These are phyloP conservation scores for Typhlichthys eigenmanni DNA, from an alignment of 2,797 vertebrate species.

Conservation along the genomic window DNA sequence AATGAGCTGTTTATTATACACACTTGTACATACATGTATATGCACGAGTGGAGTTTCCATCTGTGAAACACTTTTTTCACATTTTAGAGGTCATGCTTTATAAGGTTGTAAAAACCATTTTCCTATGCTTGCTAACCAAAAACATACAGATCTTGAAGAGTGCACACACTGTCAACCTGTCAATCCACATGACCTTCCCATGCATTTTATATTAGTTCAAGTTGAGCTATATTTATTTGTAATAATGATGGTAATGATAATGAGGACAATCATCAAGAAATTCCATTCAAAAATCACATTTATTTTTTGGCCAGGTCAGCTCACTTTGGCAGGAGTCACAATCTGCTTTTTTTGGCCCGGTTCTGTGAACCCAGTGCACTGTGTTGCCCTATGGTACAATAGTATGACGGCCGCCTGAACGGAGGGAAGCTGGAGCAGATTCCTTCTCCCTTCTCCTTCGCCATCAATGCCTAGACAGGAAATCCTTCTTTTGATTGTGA, in stretches of 20 bases:
- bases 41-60: too few species aligned
- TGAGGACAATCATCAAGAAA: constrained; percentile 36
- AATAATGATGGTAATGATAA: too few species aligned
- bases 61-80: too few species aligned
- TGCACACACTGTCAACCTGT: constrained; percentile 18
- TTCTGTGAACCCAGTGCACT: constrained; percentile 56
- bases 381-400: constrained; percentile 33
- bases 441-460: constrained; percentile 44
- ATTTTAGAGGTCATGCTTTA: too few species aligned
- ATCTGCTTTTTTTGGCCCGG: constrained; percentile 35
- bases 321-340: constrained; percentile 34
- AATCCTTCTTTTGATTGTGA: constrained; percentile 78
- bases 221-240: background rate
- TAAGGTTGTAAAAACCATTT: too few species aligned
- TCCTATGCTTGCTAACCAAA: too few species aligned
- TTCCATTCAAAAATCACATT: constrained; percentile 2
- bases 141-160: constrained; percentile 9
- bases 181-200: constrained; percentile 12
- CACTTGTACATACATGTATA: too few species aligned
- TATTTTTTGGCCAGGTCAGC: constrained; percentile 29
- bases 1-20: too few species aligned
- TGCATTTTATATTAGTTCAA: constrained; percentile 8
- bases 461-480: constrained; percentile 69
- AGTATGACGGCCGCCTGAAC: constrained; percentile 40
- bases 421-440: constrained; percentile 61